Conservation (phyloP, 2,113 vertebrate genomes). For the Chloropsis hardwickii region DNA sequence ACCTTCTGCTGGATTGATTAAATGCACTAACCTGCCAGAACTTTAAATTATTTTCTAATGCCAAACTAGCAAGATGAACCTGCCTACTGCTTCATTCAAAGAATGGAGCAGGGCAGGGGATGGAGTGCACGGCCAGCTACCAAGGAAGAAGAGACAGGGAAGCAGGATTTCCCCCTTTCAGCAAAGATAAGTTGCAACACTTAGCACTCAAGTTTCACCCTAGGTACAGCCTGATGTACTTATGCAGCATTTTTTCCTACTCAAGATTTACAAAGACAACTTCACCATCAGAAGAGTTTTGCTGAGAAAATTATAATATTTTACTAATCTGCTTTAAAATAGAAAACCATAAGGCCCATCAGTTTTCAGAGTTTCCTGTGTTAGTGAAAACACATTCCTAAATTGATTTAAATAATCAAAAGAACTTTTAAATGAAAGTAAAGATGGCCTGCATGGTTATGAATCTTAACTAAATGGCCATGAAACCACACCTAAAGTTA, state of each 20-base stretch:
- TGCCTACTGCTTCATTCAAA: neutral
- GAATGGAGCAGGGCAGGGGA: neutral
- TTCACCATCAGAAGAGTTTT: neutral
- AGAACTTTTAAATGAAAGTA: neutral
- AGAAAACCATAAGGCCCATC: neutral
- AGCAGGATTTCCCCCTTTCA: neutral
- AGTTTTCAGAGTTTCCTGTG: neutral
- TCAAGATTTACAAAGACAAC: neutral
- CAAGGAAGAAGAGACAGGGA: neutral
- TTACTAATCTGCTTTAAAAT: neutral
- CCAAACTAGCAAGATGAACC: neutral
- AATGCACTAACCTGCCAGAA: neutral
- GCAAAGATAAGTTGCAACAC: neutral
- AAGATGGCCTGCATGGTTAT: neutral
- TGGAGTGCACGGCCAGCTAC: neutral
- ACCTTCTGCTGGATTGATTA: neutral
- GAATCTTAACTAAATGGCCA: neutral
- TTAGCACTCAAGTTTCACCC: neutral
- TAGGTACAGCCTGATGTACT: neutral
- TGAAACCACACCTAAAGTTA: conserved; percentile 5
- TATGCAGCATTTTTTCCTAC: neutral
- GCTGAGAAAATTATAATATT: neutral
- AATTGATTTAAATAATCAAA: neutral
- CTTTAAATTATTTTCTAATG: neutral
- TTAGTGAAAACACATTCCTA: neutral